Conservation (phyloP, 2,113 vertebrate genomes). For the Eubucco bourcierii region DNA sequence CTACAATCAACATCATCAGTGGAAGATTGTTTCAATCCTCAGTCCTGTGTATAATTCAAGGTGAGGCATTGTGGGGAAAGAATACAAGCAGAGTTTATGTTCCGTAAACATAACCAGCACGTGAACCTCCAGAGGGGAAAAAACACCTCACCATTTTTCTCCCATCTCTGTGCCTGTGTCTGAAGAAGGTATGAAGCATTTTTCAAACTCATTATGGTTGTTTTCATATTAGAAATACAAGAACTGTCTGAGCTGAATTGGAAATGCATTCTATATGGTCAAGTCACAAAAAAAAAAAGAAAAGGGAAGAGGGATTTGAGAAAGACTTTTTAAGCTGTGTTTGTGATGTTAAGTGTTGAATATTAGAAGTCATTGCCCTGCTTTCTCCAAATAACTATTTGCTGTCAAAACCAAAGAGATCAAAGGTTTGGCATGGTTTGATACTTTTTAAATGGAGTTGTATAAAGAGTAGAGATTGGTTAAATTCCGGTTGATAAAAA, state of each 20-base stretch:
- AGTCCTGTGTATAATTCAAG: not conserved
- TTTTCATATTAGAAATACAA: not conserved
- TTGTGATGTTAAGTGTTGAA: not conserved
- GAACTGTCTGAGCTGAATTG: not conserved
- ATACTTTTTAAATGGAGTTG: not conserved
- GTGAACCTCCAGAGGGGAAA: not conserved
- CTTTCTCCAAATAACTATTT: not conserved
- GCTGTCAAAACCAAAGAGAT: constrained; percentile 11
- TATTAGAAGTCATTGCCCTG: not conserved
- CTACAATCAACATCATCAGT: not conserved
- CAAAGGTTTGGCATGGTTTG: not conserved
- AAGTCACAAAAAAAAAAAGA: not conserved
- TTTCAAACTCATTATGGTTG: not conserved
- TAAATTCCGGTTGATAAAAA: constrained; percentile 1
- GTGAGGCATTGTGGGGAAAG: not conserved
- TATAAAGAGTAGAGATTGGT: not conserved
- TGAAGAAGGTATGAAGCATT: not conserved
- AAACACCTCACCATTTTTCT: not conserved
- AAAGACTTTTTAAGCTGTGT: not conserved
- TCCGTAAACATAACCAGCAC: not conserved
- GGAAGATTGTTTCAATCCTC: not conserved
- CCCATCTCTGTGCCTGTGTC: not conserved
- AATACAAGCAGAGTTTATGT: not conserved
- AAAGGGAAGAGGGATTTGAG: not conserved
- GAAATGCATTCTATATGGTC: not conserved